Evolutionary conservation across 2,888 invertebrate genomes (phyloP), one percentile per base, ranked within the genome.

Genomic region (Lithophane semibrunnea): DNA sequence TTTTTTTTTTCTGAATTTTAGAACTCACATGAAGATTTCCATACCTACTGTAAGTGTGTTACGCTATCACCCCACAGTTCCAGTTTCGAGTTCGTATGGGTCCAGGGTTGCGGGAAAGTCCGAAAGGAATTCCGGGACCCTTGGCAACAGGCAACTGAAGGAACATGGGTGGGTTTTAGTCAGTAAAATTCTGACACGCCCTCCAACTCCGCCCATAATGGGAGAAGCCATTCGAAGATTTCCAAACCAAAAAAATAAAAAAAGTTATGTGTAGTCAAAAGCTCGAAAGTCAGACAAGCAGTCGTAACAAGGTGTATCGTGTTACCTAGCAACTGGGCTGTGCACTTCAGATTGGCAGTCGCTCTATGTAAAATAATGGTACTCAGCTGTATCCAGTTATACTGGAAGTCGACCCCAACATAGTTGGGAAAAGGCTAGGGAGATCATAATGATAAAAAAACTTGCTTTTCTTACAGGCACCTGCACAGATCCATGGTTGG

Each of bases 401-500:
- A 49, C 5, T 49, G 7, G 18, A 29, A 21, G 24, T 8, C 29
- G 8, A 29, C 21, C 7, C 47, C 21, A 47, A 16, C 3, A 60
- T 8, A 60, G 24, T 60, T 24, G 24, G 18, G 8, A 24, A 8
- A 13, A 58, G 24, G 13, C 24, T 58, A 24, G 42, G n/a, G 16
- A 65, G 44, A 47, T 47, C 12, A 18, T 47, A 13, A 49, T 18
- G 7, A 18, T 37, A 10, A 24, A 21, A 13, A 37, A 29, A 4
- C 16, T 16, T 37, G 0, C 3, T 64, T 47, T 52, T 52, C 66
- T 64, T 86, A 29, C 87, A 96, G 96, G 93, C 3, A 92, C 90
- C 69, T 95, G 95, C 73, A 79, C 88, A 0, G 92, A 94, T 3
- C 96, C 96, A 0, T 96, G 96, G 96, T 52, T 91, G 58, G 87